Conservation (phyloP, 2,797 vertebrate species). For the Enteromius paludinosus region DNA sequence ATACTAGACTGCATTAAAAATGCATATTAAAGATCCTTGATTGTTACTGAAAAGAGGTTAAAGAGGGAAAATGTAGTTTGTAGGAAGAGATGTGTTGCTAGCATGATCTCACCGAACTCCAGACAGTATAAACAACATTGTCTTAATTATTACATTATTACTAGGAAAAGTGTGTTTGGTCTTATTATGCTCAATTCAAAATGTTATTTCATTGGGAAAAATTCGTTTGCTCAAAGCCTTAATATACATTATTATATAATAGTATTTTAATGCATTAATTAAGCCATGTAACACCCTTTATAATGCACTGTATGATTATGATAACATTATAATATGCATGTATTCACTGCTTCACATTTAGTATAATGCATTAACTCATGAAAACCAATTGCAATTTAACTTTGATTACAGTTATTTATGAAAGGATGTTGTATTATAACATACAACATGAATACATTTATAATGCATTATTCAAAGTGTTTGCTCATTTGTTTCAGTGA, state of each 20-base stretch:
- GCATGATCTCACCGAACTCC: conserved; percentile 69
- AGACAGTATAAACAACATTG: conserved; percentile 11
- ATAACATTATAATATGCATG: neutral
- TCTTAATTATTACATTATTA: too few relatives aligned
- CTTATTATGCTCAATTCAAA: neutral
- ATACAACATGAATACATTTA: neutral
- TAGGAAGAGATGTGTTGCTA: conserved; percentile 60
- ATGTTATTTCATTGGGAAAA: neutral
- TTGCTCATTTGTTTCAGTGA: neutral
- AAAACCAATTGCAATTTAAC: neutral
- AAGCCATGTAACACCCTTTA: neutral
- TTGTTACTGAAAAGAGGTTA: conserved; percentile 54
- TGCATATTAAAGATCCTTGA: conserved; percentile 60
- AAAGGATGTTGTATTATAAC: neutral
- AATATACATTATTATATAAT: too few relatives aligned
- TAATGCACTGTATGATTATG: neutral
- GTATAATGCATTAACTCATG: neutral
- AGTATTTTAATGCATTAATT: too few relatives aligned
- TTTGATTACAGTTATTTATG: neutral
- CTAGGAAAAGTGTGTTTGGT: neutral
- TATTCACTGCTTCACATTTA: neutral
- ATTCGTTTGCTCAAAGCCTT: too few relatives aligned
- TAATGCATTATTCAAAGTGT: neutral
- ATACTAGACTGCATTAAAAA: conserved; percentile 20
- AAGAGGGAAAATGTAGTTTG: conserved; percentile 65